Conservation (phyloP, 2,113 vertebrate species). For the Cebus imitator region DNA sequence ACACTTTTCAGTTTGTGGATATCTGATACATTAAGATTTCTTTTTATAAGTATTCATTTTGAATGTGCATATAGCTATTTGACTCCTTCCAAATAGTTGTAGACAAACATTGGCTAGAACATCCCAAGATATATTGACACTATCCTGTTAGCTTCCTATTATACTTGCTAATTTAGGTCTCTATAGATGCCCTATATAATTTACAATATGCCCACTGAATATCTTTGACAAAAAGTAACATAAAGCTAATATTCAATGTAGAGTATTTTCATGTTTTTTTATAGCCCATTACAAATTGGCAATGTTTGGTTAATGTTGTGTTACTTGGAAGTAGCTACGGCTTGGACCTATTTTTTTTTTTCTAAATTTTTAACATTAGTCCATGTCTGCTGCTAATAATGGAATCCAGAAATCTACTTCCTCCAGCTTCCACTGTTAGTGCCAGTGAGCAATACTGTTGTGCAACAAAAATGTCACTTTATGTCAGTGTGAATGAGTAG, state of each 20-base stretch:
- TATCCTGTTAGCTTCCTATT: neutral
- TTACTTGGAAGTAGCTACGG: constrained; percentile 7
- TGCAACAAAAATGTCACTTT: constrained; percentile 16
- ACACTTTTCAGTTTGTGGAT: constrained; percentile 44
- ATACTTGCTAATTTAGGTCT: neutral
- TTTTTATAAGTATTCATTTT: constrained; percentile 55
- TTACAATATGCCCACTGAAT: constrained; percentile 9
- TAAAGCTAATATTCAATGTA: constrained; percentile 7
- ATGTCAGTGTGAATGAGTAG: neutral
- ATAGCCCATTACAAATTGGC: neutral
- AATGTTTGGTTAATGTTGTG: constrained; percentile 29
- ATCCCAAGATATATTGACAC: neutral
- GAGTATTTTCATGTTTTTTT: neutral
- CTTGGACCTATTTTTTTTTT: constrained; percentile 24
- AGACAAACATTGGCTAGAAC: constrained; percentile 14
- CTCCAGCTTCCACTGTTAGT: neutral
- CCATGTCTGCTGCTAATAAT: neutral
- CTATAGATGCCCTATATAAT: neutral
- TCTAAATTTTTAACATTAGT: constrained; percentile 15
- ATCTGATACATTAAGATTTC: constrained; percentile 32
- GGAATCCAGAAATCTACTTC: constrained; percentile 29
- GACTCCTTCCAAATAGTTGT: constrained; percentile 40
- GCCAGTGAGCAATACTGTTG: constrained; percentile 26
- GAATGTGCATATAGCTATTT: constrained; percentile 34
- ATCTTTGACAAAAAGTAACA: constrained; percentile 29